Evolutionary conservation across 2,797 vertebrate species (phyloP).

Genomic region (Sphenopsis melanotis): DNA sequence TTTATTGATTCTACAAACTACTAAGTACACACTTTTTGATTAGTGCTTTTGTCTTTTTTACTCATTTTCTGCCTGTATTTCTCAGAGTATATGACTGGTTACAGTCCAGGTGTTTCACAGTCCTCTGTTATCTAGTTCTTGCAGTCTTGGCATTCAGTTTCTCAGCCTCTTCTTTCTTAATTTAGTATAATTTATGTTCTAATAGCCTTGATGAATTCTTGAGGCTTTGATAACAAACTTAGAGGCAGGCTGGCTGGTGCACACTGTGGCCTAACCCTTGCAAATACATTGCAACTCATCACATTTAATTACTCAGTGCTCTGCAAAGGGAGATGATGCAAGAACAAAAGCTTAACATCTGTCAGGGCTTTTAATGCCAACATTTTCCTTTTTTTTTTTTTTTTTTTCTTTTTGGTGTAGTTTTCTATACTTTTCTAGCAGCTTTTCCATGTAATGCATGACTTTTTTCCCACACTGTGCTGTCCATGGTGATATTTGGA

Average conservation of each 20-base stretch:
- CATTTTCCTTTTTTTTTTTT: not conserved
- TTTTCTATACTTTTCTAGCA: not conserved
- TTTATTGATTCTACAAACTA: not conserved
- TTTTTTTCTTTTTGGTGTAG: not conserved
- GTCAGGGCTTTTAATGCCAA: not conserved
- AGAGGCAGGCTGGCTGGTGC: not conserved
- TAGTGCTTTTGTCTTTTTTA: not conserved
- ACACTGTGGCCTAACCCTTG: not conserved
- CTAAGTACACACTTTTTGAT: not conserved
- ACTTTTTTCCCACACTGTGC: not conserved
- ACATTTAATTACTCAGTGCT: not conserved
- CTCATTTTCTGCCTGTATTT: not conserved
- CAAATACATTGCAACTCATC: not conserved
- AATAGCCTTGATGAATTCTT: not conserved
- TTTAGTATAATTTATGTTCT: not conserved
- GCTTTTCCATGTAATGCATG: not conserved
- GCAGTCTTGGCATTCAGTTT: not conserved
- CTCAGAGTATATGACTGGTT: not conserved
- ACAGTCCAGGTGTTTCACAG: not conserved
- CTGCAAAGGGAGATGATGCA: not conserved
- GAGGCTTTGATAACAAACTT: not conserved
- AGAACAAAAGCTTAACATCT: not conserved
- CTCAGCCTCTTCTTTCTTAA: not conserved
- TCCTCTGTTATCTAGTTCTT: not conserved
- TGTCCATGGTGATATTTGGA: not conserved